Evolutionary conservation across 1,140 invertebrate species (phyloP), one percentile per base, ranked within the genome.

Genomic region (Neoseiulus cucumeris): DNA sequence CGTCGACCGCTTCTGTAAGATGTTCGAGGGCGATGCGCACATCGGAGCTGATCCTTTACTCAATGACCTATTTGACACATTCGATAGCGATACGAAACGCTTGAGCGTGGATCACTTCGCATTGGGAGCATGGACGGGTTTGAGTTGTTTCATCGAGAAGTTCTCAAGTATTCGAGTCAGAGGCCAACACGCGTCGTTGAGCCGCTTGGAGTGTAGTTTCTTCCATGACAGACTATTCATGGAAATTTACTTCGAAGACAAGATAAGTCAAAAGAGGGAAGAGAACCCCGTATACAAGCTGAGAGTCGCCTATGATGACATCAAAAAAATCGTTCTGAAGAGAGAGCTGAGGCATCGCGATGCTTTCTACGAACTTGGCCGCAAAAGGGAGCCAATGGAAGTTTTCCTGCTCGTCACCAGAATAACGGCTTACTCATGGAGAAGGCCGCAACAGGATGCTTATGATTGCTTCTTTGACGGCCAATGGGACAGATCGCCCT

Each of bases 191-290:
- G 9, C 4, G 25, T 14, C 14, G 4, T 5, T 59, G 4, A 17
- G 22, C 14, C 25, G 22, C 14, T 18, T 59, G 17, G 14, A 59
- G 33, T 12, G 14, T 14, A 59, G 51, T 9, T 59, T 59, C 22
- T 59, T 29, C 22, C 51, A 59, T 25, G 51, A 59, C 51, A 12
- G 51, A 5, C 12, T 12, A 14, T 20, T 29, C 22, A 12, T 59
- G 17, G 51, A 59, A 25, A 59, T 59, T 5, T 59, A 59, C 51
- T 59, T 59, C 51, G 33, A 33, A 59, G 51, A 59, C 22, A 33
- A 59, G 14, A 59, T 59, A 9, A 20, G 51, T 14, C 22, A 12
- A 17, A 59, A 25, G 14, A 18, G 5, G 20, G 28, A 47, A 47
- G 20, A 29, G 25, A 25, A 17, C 14, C 17, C 17, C 22, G 51